phyloP scores from a whole-genome alignment of 2,113 vertebrate species.

The Blennius ocellaris region DNA sequence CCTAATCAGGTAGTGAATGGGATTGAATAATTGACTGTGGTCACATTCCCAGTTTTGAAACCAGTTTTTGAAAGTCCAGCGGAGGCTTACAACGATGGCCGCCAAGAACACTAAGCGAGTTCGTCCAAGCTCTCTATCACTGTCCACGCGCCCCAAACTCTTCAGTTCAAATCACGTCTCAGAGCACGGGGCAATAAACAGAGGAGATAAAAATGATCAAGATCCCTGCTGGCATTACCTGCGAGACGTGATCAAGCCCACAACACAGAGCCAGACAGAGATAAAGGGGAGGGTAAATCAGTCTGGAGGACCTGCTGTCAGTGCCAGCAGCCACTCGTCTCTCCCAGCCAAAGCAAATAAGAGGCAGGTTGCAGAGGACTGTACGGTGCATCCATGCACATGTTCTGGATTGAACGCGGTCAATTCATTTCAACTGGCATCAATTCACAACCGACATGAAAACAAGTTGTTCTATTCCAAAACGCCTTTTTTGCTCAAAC shows the following conservation, averaged over 20 bases:
- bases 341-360: slow-evolving; percentile 13
- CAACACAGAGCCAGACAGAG: slow-evolving; percentile 35
- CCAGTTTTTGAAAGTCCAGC: not conserved
- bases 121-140: not conserved
- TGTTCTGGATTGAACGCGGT: not conserved
- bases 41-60: not conserved
- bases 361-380: not conserved
- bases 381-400: not conserved
- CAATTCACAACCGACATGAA: not conserved
- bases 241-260: slow-evolving; percentile 35
- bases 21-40: not conserved
- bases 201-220: slow-evolving; percentile 61
- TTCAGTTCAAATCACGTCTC: slow-evolving; percentile 34
- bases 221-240: slow-evolving; percentile 39
- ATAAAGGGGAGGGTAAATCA: slow-evolving; percentile 53
- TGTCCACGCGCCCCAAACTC: not conserved
- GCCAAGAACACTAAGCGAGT: not conserved
- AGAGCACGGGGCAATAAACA: slow-evolving; percentile 34
- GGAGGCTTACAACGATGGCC: not conserved
- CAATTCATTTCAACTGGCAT: not conserved
- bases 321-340: slow-evolving; percentile 8
- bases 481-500: not conserved
- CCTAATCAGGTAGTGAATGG: not conserved
- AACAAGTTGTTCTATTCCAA: not conserved
- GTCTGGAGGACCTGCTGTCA: not conserved